These are phyloP conservation scores for Corythornis cristatus DNA, from an alignment of 2,113 vertebrate genomes.

Conservation along the genomic window DNA sequence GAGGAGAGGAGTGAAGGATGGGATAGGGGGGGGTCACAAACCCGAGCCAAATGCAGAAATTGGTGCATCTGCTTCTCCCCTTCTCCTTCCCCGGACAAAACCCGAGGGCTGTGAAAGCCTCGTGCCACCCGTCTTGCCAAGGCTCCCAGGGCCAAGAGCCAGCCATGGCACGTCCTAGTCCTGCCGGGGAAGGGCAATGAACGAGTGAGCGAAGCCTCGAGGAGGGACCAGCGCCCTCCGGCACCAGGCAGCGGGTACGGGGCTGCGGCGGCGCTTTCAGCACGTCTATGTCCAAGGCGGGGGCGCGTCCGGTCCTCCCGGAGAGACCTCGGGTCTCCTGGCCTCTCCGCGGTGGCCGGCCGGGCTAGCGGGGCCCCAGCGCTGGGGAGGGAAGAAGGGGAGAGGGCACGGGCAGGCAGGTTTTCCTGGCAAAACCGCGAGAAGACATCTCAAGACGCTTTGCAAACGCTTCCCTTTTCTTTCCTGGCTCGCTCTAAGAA, in stretches of 20 bases:
- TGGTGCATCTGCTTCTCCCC: not conserved
- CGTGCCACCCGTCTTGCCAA: not conserved
- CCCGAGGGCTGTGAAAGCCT: not conserved
- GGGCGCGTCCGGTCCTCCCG: not conserved
- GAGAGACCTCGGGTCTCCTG: not conserved
- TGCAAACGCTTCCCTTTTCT: not conserved
- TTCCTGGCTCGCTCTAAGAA: not conserved
- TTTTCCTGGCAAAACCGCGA: not conserved
- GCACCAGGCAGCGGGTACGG: not conserved
- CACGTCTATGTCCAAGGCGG: not conserved
- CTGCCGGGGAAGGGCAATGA: not conserved
- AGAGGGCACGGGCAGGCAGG: not conserved
- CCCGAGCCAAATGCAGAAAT: not conserved
- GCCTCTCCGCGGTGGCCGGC: not conserved
- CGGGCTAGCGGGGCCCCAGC: not conserved
- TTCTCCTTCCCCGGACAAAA: not conserved
- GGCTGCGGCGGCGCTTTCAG: not conserved
- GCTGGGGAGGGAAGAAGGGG: not conserved
- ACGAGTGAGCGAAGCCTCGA: not conserved
- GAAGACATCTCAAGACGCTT: not conserved
- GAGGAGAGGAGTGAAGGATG: accelerated
- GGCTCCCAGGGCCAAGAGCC: not conserved
- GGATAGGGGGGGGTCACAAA: not conserved
- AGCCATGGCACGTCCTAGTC: not conserved
- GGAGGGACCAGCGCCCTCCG: not conserved